Evolutionary conservation across 2,113 vertebrate genomes (phyloP).

Genomic region (Xyrauchen texanus): DNA sequence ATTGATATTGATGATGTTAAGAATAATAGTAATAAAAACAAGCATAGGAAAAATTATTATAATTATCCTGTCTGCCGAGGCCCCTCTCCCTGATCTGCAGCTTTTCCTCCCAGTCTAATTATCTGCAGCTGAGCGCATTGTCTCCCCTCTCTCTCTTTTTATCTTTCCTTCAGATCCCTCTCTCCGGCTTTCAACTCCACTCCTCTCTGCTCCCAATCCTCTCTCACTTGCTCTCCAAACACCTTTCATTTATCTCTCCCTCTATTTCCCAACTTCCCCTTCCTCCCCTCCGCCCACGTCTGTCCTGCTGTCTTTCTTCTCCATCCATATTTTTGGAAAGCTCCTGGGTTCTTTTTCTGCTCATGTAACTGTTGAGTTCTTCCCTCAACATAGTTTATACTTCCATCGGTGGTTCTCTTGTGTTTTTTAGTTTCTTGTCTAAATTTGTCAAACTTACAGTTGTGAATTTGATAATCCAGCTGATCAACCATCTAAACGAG

Average conservation of each 20-base stretch:
- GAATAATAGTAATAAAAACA: slow-evolving; percentile 81
- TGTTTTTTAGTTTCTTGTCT: background rate
- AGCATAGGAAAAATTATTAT: slow-evolving; percentile 81
- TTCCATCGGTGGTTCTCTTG: background rate
- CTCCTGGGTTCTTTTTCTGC: slow-evolving; percentile 16
- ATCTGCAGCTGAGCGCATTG: slow-evolving; percentile 77
- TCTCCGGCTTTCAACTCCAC: slow-evolving; percentile 11
- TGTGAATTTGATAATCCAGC: too few relatives aligned
- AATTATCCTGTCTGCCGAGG: slow-evolving; percentile 76
- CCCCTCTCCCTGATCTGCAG: slow-evolving; percentile 53
- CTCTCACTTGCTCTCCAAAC: background rate
- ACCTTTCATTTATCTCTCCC: slow-evolving; percentile 22
- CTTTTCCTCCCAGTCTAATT: slow-evolving; percentile 74
- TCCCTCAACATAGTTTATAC: slow-evolving; percentile 1
- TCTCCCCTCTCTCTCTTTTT: slow-evolving; percentile 69
- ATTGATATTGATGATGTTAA: slow-evolving; percentile 78
- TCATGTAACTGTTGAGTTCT: slow-evolving; percentile 53
- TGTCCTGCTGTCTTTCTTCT: background rate
- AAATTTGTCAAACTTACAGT: background rate
- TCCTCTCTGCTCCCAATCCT: slow-evolving; percentile 19
- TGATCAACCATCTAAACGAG: background rate
- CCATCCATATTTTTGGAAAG: slow-evolving; percentile 33
- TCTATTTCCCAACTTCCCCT: slow-evolving; percentile 17
- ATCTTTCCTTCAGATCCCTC: slow-evolving; percentile 27
- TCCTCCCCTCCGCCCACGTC: background rate